These are phyloP conservation scores for Lasius fuliginosus DNA, from an alignment of 2,888 invertebrate species.

Conservation along the genomic window DNA sequence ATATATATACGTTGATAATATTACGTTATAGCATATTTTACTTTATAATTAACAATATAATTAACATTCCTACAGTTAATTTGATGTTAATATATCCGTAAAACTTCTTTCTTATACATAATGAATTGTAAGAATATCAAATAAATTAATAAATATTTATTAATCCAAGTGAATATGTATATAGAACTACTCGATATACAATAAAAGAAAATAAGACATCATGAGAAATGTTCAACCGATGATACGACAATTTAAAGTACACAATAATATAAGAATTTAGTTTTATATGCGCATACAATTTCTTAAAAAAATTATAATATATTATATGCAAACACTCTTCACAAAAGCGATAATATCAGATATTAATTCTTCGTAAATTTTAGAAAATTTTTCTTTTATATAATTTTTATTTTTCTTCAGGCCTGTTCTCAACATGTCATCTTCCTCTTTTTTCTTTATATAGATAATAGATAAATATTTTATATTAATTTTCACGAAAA, in stretches of 20 bases:
- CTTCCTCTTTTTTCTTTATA: neutral
- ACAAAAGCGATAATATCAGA: neutral
- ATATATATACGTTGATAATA: neutral
- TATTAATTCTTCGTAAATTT: neutral
- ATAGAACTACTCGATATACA: neutral
- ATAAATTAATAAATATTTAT: constrained; percentile 1
- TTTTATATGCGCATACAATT: neutral
- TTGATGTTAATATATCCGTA: neutral
- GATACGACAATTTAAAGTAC: neutral
- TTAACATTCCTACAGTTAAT: neutral
- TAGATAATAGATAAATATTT: neutral
- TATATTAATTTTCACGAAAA: neutral
- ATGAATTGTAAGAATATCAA: neutral
- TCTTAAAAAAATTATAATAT: neutral
- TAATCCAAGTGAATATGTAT: neutral
- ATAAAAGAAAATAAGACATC: neutral
- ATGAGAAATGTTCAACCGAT: neutral
- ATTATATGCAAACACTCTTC: neutral
- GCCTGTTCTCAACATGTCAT: neutral
- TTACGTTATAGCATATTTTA: neutral
- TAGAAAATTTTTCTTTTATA: neutral
- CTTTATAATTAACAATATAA: neutral
- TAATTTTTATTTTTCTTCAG: neutral
- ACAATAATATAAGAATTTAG: neutral
- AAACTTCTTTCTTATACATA: neutral